A percentile compares a stretch with the other conserved stretches of the same genome.
Evolutionary conservation across 2,797 vertebrate species (phyloP).

Genomic region (Echiichthys vipera): DNA sequence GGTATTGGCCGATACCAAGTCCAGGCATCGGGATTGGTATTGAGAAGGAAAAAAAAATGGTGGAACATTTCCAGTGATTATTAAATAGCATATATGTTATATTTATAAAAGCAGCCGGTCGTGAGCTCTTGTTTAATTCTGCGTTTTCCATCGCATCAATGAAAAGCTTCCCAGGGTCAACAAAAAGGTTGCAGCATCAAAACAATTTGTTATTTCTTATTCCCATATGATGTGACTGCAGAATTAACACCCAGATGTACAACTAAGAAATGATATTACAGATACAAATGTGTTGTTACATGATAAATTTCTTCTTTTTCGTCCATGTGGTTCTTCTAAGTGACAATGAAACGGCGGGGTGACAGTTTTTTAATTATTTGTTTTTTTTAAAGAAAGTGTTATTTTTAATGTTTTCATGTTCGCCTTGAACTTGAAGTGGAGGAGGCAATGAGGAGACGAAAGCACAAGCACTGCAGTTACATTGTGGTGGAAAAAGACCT

Average conservation of each 20-base stretch:
- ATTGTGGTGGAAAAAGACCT: neutral
- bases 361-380: neutral
- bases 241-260: conserved; percentile 5
- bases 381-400: neutral
- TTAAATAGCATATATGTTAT: no score
- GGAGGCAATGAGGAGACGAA: conserved; percentile 10
- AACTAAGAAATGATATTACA: no score
- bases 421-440: conserved; percentile 8
- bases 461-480: conserved; percentile 18
- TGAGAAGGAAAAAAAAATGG: no score
- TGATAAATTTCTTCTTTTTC: neutral
- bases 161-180: conserved; percentile 1
- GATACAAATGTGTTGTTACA: neutral
- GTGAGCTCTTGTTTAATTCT: no score
- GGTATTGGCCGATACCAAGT: no score
- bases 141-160: neutral
- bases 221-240: conserved; percentile 5
- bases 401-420: neutral
- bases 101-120: no score
- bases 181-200: neutral
- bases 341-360: neutral
- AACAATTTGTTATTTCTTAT: conserved; percentile 8
- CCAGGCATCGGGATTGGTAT: no score
- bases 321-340: neutral
- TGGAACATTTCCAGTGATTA: no score